These are phyloP conservation scores for Muscina levida DNA, from an alignment of 2,888 invertebrate genomes.

Conservation along the genomic window DNA sequence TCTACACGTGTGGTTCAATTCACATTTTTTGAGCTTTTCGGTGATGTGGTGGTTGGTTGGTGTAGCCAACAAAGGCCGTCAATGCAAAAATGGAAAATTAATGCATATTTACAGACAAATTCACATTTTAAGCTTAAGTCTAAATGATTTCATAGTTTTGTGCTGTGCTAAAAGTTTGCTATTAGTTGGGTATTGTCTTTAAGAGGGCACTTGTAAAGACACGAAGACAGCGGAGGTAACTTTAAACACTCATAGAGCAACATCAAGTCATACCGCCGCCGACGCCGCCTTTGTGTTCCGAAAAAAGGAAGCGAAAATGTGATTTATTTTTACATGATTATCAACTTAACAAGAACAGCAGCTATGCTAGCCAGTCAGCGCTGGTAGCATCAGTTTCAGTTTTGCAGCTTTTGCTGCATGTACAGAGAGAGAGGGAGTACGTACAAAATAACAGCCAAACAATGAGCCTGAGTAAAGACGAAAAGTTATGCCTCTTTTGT, in stretches of 20 bases:
- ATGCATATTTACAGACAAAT: conserved; percentile 49
- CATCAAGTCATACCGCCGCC: conserved; percentile 45
- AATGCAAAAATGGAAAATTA: conserved; percentile 9
- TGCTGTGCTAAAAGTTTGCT: conserved; percentile 29
- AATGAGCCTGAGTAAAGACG: conserved; percentile 27
- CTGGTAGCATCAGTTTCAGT: not conserved
- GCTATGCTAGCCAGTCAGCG: conserved; percentile 34
- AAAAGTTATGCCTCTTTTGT: conserved; percentile 49
- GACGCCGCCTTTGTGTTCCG: conserved; percentile 70
- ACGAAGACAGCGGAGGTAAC: not conserved
- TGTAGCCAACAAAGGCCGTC: not conserved
- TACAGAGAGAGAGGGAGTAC: no score
- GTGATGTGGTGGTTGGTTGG: no score
- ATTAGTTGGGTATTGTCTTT: conserved; percentile 57
- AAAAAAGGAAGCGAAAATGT: conserved; percentile 76
- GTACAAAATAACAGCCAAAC: conserved; percentile 30
- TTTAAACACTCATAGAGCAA: not conserved
- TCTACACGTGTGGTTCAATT: conserved; percentile 60
- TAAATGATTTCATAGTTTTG: conserved; percentile 34
- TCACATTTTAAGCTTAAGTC: not conserved
- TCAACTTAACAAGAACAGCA: conserved; percentile 75
- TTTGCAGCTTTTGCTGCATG: conserved; percentile 39
- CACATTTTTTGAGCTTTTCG: not conserved
- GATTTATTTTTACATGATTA: conserved; percentile 79
- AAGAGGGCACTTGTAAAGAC: conserved; percentile 46